phyloP scores from a whole-genome alignment of 2,797 vertebrate genomes.

The Craterocephalus amniculus region DNA sequence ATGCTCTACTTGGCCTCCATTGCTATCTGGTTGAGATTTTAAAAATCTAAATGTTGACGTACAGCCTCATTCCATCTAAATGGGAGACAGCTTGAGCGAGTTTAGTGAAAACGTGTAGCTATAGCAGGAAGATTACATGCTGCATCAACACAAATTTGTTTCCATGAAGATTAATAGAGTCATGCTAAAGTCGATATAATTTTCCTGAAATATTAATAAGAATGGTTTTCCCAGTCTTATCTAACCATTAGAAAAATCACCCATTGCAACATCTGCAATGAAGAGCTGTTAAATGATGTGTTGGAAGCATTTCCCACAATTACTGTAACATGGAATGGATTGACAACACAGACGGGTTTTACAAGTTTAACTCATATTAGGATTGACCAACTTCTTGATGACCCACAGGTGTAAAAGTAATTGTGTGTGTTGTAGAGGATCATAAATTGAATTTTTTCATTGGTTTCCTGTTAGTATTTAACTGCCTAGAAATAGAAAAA shows the following conservation, averaged over 20 bases:
- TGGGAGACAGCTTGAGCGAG: constrained; percentile 22
- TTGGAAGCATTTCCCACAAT: not conserved
- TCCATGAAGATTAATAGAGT: not conserved
- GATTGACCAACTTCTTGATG: constrained; percentile 3
- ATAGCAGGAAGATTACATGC: constrained; percentile 9
- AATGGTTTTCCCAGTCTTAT: constrained; percentile 1
- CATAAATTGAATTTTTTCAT: constrained; percentile 19
- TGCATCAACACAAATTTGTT: constrained; percentile 4
- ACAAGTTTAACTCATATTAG: constrained; percentile 1
- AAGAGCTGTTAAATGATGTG: not conserved
- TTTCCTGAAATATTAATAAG: constrained; percentile 9
- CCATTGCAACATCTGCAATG: not conserved
- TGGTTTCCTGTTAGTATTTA: constrained; percentile 40
- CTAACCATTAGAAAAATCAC: not conserved
- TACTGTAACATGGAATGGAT: not conserved
- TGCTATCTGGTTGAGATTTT: constrained; percentile 28
- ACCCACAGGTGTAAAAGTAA: constrained; percentile 1
- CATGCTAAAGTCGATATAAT: not conserved
- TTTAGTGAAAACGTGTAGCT: constrained; percentile 23
- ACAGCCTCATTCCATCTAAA: constrained; percentile 4
- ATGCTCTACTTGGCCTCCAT: constrained; percentile 31
- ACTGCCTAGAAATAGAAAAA: constrained; percentile 50
- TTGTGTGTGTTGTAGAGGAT: constrained; percentile 8
- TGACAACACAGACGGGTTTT: not conserved
- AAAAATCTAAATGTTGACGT: constrained; percentile 32